Conservation (phyloP, 2,797 vertebrate species). For the Pangasius larnaudii region DNA sequence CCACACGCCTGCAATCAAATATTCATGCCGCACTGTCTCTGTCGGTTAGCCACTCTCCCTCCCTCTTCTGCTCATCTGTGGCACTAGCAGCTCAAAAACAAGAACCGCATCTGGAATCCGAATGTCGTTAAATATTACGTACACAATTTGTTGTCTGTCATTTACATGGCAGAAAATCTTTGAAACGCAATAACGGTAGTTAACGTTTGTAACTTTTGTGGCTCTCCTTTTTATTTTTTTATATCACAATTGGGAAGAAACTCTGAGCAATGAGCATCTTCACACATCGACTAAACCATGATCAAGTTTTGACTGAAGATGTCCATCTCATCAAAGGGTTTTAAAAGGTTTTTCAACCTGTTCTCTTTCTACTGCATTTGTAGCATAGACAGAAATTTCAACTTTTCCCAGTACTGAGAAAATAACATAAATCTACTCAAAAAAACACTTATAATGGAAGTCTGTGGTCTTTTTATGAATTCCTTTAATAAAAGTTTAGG, state of each 20-base stretch:
- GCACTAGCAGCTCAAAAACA: not conserved
- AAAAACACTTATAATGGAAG: not conserved
- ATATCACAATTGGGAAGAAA: not conserved
- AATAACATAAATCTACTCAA: not conserved
- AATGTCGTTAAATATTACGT: not conserved
- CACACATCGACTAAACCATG: not conserved
- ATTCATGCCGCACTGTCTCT: constrained; percentile 69
- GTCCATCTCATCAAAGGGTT: constrained; percentile 1
- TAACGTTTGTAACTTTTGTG: not conserved
- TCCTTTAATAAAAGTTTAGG: not conserved
- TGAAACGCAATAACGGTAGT: not conserved
- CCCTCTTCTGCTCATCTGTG: constrained; percentile 1
- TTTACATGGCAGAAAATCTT: not conserved
- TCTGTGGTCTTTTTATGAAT: not conserved
- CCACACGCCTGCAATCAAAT: constrained; percentile 70
- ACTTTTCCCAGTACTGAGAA: not conserved
- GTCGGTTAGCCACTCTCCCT: constrained; percentile 60
- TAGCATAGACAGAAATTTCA: not conserved
- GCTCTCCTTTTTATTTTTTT: constrained; percentile 1
- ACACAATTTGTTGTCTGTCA: too few relatives aligned
- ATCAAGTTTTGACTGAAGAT: not conserved
- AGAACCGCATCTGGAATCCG: not conserved
- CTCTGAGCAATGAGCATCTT: constrained; percentile 8
- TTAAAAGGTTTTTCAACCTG: constrained; percentile 4
- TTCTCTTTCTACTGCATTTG: constrained; percentile 16